Evolutionary conservation across 2,797 vertebrate genomes (phyloP).

Genomic region (Gouania willdenowi): DNA sequence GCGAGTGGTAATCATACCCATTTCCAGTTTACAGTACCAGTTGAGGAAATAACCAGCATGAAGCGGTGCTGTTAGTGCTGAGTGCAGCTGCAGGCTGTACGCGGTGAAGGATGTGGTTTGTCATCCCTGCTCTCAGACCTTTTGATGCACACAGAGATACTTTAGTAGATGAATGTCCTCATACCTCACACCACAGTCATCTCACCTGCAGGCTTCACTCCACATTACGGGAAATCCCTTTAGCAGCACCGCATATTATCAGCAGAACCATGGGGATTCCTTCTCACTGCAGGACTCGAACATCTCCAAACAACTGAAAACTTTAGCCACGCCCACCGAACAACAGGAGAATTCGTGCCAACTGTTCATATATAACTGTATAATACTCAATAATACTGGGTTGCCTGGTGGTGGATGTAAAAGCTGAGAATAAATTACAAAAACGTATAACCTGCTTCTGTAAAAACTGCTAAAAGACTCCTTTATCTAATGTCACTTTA

Average conservation of each 20-base stretch:
- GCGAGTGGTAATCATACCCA: not conserved
- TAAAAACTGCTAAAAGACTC: no score
- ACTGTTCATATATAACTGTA: no score
- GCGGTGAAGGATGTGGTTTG: slow-evolving; percentile 38
- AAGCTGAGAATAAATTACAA: no score
- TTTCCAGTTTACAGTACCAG: slow-evolving; percentile 12
- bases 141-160: slow-evolving; percentile 47
- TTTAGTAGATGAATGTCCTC: slow-evolving; percentile 20
- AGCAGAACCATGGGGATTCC: no score
- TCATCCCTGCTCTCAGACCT: not conserved
- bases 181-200: not conserved
- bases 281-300: no score
- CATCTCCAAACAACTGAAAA: no score
- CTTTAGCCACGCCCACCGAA: no score
- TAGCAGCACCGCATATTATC: not conserved
- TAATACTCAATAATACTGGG: no score
- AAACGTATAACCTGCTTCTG: no score
- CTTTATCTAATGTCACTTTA: no score
- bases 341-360: no score
- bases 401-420: no score
- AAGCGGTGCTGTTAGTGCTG: slow-evolving; percentile 9
- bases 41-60: slow-evolving; percentile 4
- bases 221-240: not conserved
- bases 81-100: slow-evolving; percentile 4
- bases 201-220: slow-evolving; percentile 16